Evolutionary conservation across 2,888 invertebrate species (phyloP).

Genomic region (Germaria angustata): DNA sequence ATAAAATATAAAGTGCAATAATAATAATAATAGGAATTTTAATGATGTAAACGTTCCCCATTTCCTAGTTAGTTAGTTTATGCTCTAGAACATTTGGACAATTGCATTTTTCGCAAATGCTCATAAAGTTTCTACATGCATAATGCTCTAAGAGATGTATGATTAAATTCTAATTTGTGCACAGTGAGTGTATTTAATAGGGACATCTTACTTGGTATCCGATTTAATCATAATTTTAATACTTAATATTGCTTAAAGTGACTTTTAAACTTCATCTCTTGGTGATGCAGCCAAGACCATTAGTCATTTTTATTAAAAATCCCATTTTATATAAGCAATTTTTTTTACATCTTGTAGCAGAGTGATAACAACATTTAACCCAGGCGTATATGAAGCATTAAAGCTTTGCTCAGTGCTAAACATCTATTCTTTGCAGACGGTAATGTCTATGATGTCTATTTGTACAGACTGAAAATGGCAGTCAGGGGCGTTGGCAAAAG

Average conservation of each 20-base stretch:
- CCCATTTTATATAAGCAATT: constrained; percentile 16
- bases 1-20: background rate
- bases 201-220: background rate
- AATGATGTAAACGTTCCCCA: background rate
- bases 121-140: constrained; percentile 10
- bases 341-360: constrained; percentile 11
- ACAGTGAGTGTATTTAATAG: constrained; percentile 9
- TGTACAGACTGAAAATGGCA: background rate
- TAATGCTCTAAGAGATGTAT: constrained; percentile 19
- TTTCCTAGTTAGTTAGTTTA: background rate
- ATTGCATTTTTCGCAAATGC: constrained; percentile 24
- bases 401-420: constrained; percentile 8
- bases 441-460: constrained; percentile 18
- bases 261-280: constrained; percentile 56
- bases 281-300: constrained; percentile 44
- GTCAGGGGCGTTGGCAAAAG: background rate
- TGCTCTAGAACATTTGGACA: constrained; percentile 51
- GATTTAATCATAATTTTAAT: constrained; percentile 44
- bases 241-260: constrained; percentile 40
- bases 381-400: constrained; percentile 32
- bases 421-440: constrained; percentile 14
- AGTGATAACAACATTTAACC: constrained; percentile 54
- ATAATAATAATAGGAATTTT: background rate
- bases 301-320: constrained; percentile 57
- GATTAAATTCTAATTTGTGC: constrained; percentile 33